phyloP scores from a whole-genome alignment of 2,888 invertebrate genomes.

The Alentia gelatinosa region DNA sequence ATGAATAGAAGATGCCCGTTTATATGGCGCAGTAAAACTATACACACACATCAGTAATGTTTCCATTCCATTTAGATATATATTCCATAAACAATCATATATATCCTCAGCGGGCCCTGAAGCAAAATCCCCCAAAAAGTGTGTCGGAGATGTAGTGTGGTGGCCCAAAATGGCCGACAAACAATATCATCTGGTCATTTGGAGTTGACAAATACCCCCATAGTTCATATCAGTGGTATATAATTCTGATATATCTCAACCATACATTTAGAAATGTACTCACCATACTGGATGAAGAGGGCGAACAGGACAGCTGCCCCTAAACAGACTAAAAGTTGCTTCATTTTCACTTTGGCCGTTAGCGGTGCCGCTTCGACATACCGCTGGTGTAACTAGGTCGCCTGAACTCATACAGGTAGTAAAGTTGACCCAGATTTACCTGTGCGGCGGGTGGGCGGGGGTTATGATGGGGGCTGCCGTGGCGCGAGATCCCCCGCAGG shows the following conservation, averaged over 20 bases:
- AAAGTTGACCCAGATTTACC: neutral
- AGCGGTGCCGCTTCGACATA: neutral
- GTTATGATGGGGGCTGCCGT: too few relatives aligned
- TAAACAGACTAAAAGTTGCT: conserved; percentile 53
- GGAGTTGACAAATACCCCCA: neutral
- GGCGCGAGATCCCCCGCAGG: too few relatives aligned
- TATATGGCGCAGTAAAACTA: too few relatives aligned
- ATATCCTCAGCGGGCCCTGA: too few relatives aligned
- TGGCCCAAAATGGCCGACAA: conserved; percentile 54
- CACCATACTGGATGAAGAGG: conserved; percentile 50
- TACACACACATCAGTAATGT: too few relatives aligned
- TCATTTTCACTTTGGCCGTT: conserved; percentile 55
- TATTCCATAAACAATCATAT: too few relatives aligned
- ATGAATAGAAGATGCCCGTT: too few relatives aligned
- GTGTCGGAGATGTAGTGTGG: neutral
- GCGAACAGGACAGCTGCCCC: conserved; percentile 54
- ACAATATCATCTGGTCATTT: conserved; percentile 9
- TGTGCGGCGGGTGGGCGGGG: conserved; percentile 32
- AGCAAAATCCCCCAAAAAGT: too few relatives aligned
- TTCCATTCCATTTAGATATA: too few relatives aligned
- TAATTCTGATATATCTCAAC: neutral
- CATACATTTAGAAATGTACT: neutral
- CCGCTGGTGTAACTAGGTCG: neutral
- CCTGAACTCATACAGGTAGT: neutral
- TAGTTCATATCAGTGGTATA: neutral